These are phyloP conservation scores for Bovichtus diacanthus DNA, from an alignment of 2,797 vertebrate genomes.

Conservation along the genomic window DNA sequence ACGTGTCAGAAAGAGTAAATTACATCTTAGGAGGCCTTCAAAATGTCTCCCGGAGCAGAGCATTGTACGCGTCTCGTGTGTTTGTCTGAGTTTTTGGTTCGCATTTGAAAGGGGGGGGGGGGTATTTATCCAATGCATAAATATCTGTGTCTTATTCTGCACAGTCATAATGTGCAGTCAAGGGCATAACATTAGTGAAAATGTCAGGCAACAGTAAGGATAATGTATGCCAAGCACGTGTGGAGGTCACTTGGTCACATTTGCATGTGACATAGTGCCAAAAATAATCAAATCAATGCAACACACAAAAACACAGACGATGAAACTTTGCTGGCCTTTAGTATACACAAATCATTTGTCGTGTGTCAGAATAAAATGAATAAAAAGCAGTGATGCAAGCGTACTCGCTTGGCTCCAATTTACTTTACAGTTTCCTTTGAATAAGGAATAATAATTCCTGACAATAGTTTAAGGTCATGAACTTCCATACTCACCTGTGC, in stretches of 20 bases:
- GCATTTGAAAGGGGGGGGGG: conserved; percentile 15
- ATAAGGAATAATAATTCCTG: too few species aligned
- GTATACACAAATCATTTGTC: neutral
- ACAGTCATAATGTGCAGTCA: conserved; percentile 67
- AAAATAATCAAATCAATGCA: conserved; percentile 55
- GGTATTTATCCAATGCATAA: conserved; percentile 49
- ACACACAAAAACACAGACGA: conserved; percentile 10
- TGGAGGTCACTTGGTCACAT: conserved; percentile 62
- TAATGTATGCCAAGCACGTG: conserved; percentile 53
- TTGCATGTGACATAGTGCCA: conserved; percentile 58
- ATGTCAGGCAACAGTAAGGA: conserved; percentile 54
- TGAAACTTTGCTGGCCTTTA: neutral
- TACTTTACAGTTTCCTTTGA: neutral
- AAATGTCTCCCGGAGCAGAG: conserved; percentile 48
- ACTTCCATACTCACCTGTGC: conserved; percentile 27
- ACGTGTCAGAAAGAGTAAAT: conserved; percentile 67
- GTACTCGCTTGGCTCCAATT: neutral
- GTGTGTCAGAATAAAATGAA: neutral
- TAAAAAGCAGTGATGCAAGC: neutral
- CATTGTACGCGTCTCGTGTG: conserved; percentile 2
- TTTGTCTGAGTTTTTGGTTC: conserved; percentile 38
- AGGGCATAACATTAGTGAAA: conserved; percentile 69
- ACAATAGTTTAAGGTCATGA: neutral
- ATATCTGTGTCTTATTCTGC: conserved; percentile 56
- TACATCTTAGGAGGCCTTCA: conserved; percentile 42